Base-by-base conservation (phyloP, 2,888 invertebrate species). In the Glyphotaelius pellucidus region DNA sequence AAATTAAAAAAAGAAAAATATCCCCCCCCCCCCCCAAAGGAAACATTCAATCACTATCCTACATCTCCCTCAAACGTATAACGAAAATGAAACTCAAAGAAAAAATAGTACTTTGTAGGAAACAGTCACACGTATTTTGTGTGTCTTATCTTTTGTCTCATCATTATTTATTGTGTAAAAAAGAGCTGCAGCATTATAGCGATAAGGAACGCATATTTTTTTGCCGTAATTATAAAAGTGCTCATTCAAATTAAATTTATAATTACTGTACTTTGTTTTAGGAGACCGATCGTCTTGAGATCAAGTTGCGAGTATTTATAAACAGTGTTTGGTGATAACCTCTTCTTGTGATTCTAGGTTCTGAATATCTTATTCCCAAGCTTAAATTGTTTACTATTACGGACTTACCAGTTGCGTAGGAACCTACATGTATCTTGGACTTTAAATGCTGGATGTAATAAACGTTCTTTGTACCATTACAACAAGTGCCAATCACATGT, bases 401-500 rank as follows among this genome's bases (percentile, higher is more conserved):
- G 7, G 67, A 25, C 67, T 67, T 67, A n/a, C 67, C 25, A 67
- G 5, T 67, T 67, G 9, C 67, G 25, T 67, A 67, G 25, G 25
- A 67, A 67, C 25, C 25, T 67, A 25, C 67, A 67, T 25, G 2
- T 67, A 67, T 25, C 25, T 67, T 67, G 7, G 67, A 67, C 25
- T 67, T 67, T 67, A 67, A 67, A 67, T 67, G 67, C n/a, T 67
- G 67, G 67, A 67, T 9, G 67, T 25, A 67, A n/a, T 67, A 5
- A 25, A 25, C 25, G 25, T 25, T 67, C 81, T 81, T 81, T 86
- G 86, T 42, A n/a, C 12, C 42, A 42, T 86, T 86, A 85, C 86
- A 90, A 84, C 25, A 25, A 52, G 85, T 90, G 85, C 79, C 90
- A 90, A 90, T 90, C 85, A 90, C 25, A 42, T 47, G 42, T 30